A percentile compares a stretch with the other conserved stretches of the same genome.
Evolutionary conservation across 2,888 invertebrate species (phyloP).

Genomic region (Zhengitettix transpicula): DNA sequence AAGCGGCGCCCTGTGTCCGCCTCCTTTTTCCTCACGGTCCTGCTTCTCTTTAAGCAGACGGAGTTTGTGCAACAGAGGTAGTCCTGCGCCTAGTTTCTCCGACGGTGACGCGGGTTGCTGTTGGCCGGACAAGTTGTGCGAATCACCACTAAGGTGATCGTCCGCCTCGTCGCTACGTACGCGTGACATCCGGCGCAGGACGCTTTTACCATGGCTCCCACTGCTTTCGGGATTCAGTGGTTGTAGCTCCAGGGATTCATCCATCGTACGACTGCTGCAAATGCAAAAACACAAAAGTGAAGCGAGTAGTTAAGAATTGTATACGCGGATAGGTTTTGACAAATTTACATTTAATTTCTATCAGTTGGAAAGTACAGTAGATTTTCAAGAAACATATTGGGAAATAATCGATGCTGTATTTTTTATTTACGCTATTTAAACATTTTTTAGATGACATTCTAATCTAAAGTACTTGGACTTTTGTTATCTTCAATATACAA

Average conservation of each 20-base stretch:
- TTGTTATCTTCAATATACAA: no score
- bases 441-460: no score
- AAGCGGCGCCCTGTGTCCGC: conserved; percentile 16
- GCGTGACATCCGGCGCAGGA: conserved; percentile 54
- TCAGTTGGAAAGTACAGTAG: no score
- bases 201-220: conserved; percentile 28
- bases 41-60: conserved; percentile 74
- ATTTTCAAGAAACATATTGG: no score
- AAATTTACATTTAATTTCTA: no score
- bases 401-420: no score
- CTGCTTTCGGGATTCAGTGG: conserved; percentile 33
- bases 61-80: conserved; percentile 59
- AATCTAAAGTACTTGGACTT: no score
- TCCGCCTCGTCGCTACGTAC: conserved; percentile 39
- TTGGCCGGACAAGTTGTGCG: conserved; percentile 8
- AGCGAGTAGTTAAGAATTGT: no score
- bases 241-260: conserved; percentile 52
- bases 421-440: no score
- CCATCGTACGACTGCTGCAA: conserved; percentile 27
- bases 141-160: neutral
- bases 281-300: conserved; percentile 21
- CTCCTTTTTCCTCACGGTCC: conserved; percentile 37
- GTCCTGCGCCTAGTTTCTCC: conserved; percentile 52
- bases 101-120: conserved; percentile 2
- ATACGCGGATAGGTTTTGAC: no score